These are phyloP conservation scores for Rhynchomys soricoides DNA, from an alignment of 2,113 vertebrate genomes.

Conservation along the genomic window DNA sequence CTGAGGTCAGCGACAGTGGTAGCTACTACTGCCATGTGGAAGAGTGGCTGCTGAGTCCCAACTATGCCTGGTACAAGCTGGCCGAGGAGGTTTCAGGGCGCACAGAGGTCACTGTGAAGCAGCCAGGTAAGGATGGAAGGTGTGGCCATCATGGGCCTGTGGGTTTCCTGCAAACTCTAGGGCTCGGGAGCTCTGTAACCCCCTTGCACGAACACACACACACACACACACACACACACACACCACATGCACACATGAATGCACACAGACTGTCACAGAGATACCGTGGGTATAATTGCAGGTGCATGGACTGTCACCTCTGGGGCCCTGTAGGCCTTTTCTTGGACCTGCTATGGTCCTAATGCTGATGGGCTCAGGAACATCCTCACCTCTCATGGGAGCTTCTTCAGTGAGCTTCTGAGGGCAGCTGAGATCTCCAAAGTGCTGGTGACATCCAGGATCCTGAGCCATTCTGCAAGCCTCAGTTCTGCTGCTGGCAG, in stretches of 20 bases:
- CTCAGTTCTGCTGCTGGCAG: neutral
- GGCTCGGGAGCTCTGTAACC: neutral
- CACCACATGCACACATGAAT: too few species aligned
- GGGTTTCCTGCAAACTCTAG: neutral
- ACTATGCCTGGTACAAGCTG: constrained; percentile 90
- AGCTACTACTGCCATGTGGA: constrained; percentile 98
- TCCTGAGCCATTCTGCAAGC: accelerated
- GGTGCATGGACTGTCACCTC: accelerated
- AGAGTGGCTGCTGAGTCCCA: constrained; percentile 90
- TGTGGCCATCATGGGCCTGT: accelerated
- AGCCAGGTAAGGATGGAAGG: constrained; percentile 88
- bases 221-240: neutral
- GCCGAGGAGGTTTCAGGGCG: constrained; percentile 90
- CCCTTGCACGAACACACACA: too few species aligned
- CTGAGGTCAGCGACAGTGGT: constrained; percentile 93
- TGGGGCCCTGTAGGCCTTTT: accelerated
- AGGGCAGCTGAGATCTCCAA: neutral
- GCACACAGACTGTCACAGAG: neutral
- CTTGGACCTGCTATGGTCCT: accelerated
- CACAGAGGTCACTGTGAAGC: constrained; percentile 92
- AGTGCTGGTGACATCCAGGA: accelerated
- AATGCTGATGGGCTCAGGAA: neutral
- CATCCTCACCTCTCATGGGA: accelerated
- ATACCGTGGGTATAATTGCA: accelerated
- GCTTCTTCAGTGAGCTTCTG: neutral